These are phyloP conservation scores for Salvelinus alpinus DNA, from an alignment of 2,113 vertebrate species.

Conservation along the genomic window DNA sequence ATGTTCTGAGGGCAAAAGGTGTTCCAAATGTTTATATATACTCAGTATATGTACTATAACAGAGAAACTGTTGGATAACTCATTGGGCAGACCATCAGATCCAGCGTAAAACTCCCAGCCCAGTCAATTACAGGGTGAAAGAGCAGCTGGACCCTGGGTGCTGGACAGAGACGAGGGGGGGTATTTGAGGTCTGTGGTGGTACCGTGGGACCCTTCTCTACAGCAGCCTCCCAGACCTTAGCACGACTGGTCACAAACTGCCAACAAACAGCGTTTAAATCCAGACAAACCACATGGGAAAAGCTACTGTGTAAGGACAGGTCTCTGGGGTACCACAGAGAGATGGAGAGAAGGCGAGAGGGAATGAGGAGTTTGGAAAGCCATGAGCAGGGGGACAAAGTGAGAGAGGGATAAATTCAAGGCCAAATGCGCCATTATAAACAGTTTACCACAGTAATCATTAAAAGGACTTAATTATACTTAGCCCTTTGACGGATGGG, in stretches of 20 bases:
- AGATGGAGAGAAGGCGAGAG: not conserved
- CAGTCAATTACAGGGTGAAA: not conserved
- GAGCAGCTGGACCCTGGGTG: not conserved
- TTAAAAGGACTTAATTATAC: no score
- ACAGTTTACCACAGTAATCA: no score
- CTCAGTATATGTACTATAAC: no score
- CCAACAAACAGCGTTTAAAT: not conserved
- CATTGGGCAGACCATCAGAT: not conserved
- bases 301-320: not conserved
- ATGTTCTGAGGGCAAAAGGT: no score
- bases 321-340: not conserved
- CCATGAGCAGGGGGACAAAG: not conserved
- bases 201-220: conserved; percentile 9
- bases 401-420: not conserved
- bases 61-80: no score
- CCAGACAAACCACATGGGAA: conserved; percentile 6
- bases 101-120: not conserved
- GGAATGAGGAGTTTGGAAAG: no score
- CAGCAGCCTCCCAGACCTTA: conserved; percentile 1
- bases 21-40: no score
- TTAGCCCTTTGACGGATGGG: no score
- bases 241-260: not conserved
- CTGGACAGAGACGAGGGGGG: no score
- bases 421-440: not conserved
- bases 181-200: not conserved